phyloP scores from a whole-genome alignment of 2,113 vertebrate species.

The Emberiza fucata region DNA sequence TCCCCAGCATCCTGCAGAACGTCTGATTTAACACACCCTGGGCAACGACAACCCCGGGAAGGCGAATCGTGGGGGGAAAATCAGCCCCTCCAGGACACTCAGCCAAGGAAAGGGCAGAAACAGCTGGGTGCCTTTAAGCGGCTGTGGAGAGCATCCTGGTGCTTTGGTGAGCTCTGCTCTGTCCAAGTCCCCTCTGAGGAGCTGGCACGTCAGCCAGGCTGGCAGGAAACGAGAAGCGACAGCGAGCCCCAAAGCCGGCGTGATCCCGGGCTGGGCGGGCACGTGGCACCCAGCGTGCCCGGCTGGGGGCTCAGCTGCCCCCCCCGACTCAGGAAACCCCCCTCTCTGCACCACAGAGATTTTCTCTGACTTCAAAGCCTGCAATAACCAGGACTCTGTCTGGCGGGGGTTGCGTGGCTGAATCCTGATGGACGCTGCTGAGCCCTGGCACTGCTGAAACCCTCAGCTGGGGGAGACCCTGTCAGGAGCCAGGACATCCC shows the following conservation, averaged over 20 bases:
- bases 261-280: not conserved
- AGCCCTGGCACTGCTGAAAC: not conserved
- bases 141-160: not conserved
- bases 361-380: constrained; percentile 28
- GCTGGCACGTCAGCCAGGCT: not conserved
- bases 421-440: rapidly evolving
- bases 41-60: not conserved
- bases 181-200: not conserved
- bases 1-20: not conserved
- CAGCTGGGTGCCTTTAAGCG: not conserved
- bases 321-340: not conserved
- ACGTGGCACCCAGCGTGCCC: constrained; percentile 46
- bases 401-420: rapidly evolving
- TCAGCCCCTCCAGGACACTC: not conserved
- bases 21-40: not conserved
- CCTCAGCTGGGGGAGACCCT: too few species aligned
- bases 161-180: not conserved
- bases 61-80: not conserved
- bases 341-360: constrained; percentile 8
- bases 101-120: not conserved
- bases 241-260: constrained; percentile 33
- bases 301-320: constrained; percentile 20
- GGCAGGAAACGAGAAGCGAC: constrained; percentile 29
- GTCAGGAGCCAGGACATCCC: too few species aligned
- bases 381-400: not conserved